Evolutionary conservation across 1,140 invertebrate species (phyloP), one percentile per base, ranked within the genome.

Genomic region (Solenopsis invicta): DNA sequence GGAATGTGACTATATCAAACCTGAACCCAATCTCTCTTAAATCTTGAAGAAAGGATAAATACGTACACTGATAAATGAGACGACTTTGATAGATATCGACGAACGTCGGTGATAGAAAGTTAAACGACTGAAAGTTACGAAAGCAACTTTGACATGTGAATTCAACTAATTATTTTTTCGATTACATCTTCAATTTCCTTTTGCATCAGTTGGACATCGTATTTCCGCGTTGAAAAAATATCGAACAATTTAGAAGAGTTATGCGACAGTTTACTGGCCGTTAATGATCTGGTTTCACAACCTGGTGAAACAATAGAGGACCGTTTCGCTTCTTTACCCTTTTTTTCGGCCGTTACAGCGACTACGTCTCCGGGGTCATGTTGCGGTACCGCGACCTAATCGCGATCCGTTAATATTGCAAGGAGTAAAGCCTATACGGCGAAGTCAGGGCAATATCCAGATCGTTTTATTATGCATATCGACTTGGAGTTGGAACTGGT

Each of bases 321-420:
- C 13, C 5, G 21, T 48, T 72, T 82, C 18, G 71, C n/a, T 29
- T 54, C 69, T 66, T 76, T 85, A 56, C 34, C 50, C n/a, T 64
- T 41, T 75, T 87, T 56, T 77, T 37, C 29, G 12, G 12, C 50
- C 75, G 50, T n/a, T 84, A 87, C 85, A 87, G 50, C 61, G 50
- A 52, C 37, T 24, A 18, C 52, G 16, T 59, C 67, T 89, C 87
- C 48, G 77, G 59, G 89, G 86, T 90, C 89, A 82, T 50, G 45
- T 90, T 90, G 69, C 88, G 88, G 89, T 90, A 91, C 87, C 34
- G 34, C 56, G 87, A 90, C 61, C 56, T 88, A 87, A 89, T 88
- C 84, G 87, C 87, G 81, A 86, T 86, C 62, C 69, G 81, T 90
- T 90, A 90, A 90, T 82, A 78, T 69, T n/a, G 86, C 50, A 71